Conservation (phyloP, 1,140 invertebrate genomes). For the Lutraria rhynchaena region DNA sequence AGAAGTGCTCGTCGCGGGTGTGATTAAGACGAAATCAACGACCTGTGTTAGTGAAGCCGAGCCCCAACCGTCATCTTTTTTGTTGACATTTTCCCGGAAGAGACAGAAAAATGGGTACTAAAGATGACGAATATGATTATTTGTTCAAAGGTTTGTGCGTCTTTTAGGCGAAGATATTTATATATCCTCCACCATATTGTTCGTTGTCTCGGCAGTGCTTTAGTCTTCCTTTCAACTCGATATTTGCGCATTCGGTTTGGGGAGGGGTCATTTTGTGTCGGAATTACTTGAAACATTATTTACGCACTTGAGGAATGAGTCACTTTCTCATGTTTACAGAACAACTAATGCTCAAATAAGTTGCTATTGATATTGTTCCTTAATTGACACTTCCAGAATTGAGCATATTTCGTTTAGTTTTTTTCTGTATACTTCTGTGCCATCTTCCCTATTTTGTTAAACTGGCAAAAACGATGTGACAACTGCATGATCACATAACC, state of each 20-base stretch:
- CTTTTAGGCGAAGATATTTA: too few species aligned
- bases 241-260: not conserved
- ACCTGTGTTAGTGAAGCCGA: not conserved
- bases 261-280: constrained; percentile 17
- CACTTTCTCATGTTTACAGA: not conserved
- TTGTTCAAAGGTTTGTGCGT: constrained; percentile 97
- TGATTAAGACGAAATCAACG: too few species aligned
- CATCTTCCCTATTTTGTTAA: too few species aligned
- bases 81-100: constrained; percentile 69
- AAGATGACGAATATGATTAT: constrained; percentile 99
- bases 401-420: too few species aligned
- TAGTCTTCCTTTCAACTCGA: not conserved
- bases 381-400: too few species aligned
- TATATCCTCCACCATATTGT: too few species aligned
- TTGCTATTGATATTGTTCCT: too few species aligned
- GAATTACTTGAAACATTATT: not conserved
- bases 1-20: too few species aligned
- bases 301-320: constrained; percentile 33
- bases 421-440: too few species aligned
- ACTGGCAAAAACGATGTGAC: too few species aligned
- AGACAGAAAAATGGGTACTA: constrained; percentile 83
- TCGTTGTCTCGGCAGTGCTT: not conserved
- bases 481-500: too few species aligned
- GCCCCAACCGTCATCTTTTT: constrained; percentile 27
- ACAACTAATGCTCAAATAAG: too few species aligned